A percentile compares a stretch with the other conserved stretches of the same genome.
Conservation (phyloP, 2,113 vertebrate species). For the Chamaetylas fuelleborni region DNA sequence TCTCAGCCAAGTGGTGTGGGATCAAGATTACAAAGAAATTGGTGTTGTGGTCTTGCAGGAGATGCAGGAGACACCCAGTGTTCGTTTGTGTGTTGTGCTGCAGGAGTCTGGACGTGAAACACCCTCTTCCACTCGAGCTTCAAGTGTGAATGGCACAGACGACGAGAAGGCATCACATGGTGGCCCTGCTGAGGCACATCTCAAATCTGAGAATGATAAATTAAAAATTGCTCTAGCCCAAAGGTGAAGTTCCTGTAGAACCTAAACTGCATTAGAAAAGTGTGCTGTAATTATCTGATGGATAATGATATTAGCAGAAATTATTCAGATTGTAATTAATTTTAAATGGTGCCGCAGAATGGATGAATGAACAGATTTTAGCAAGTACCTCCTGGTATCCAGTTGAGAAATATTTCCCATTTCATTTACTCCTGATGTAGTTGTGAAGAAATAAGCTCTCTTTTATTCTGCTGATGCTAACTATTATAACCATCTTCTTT, state of each 20-base stretch:
- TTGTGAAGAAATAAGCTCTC: background rate
- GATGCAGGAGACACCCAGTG: background rate
- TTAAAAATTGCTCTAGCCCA: conserved; percentile 89
- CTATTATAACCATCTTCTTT: background rate
- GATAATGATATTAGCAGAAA: background rate
- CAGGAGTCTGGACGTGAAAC: conserved; percentile 87
- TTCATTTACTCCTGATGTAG: background rate
- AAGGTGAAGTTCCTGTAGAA: conserved; percentile 72
- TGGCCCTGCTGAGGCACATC: conserved; percentile 75
- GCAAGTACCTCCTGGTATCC: background rate
- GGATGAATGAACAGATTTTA: background rate
- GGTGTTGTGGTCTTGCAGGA: background rate
- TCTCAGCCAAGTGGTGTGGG: background rate
- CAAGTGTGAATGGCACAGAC: conserved; percentile 93
- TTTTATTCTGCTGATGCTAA: background rate
- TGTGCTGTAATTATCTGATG: background rate
- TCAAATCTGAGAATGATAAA: conserved; percentile 89
- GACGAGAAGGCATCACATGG: conserved; percentile 90
- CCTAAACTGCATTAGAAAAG: background rate
- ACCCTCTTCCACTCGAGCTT: conserved; percentile 82
- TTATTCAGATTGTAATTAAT: conserved; percentile 14
- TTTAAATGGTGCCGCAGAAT: background rate
- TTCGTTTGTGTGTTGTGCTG: conserved; percentile 6
- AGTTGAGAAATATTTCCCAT: background rate
- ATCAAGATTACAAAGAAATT: background rate